phyloP scores from a whole-genome alignment of 1,140 invertebrate species.

The Whitmania pigra region DNA sequence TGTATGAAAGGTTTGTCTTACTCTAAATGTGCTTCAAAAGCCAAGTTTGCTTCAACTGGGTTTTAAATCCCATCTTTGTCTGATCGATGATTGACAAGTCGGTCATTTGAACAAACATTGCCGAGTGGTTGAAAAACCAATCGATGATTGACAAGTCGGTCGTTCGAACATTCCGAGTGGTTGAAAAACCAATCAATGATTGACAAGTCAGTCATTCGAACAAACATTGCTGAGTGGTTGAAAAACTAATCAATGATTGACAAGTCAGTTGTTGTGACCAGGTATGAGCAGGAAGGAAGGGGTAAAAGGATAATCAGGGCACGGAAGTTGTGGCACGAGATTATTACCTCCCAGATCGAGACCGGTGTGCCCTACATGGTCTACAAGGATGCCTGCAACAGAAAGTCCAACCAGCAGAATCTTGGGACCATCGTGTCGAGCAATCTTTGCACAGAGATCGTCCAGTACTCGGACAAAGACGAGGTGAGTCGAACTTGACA shows the following conservation, averaged over 20 bases:
- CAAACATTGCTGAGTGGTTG: background rate
- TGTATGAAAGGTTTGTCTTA: conserved; percentile 65
- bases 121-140: background rate
- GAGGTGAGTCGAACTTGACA: conserved; percentile 49
- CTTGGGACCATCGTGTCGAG: conserved; percentile 96
- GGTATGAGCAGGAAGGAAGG: conserved; percentile 71
- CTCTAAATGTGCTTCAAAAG: too few relatives aligned
- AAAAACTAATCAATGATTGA: background rate
- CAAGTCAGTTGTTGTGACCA: conserved; percentile 29
- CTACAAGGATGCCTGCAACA: conserved; percentile 93
- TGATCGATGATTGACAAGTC: too few relatives aligned
- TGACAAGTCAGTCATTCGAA: too few relatives aligned
- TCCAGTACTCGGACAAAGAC: conserved; percentile 73
- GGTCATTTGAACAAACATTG: too few relatives aligned
- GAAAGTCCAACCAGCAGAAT: conserved; percentile 96
- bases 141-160: background rate
- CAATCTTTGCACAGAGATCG: conserved; percentile 94
- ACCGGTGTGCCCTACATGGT: conserved; percentile 97
- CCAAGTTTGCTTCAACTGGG: too few relatives aligned
- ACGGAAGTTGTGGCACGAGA: conserved; percentile 79
- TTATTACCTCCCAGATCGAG: conserved; percentile 90
- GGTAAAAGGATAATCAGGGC: conserved; percentile 67
- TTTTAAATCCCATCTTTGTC: too few relatives aligned
- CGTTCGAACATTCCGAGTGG: too few relatives aligned
- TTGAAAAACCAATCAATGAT: too few relatives aligned